phyloP scores from a whole-genome alignment of 1,140 invertebrate genomes.

The Caenorhabditis inopinata region DNA sequence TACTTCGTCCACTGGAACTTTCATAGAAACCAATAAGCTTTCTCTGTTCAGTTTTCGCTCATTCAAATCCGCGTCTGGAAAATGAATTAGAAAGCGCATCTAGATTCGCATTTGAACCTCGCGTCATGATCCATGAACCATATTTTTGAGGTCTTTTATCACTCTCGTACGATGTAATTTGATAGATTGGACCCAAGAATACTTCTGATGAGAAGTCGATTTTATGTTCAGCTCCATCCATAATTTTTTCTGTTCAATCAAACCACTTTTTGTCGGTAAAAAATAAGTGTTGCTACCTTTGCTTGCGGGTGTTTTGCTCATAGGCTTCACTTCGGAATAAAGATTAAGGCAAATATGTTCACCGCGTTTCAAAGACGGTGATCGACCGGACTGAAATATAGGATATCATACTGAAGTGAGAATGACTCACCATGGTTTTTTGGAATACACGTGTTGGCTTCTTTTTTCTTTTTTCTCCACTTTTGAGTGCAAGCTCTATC shows the following conservation, averaged over 20 bases:
- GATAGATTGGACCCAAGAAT: slow-evolving; percentile 31
- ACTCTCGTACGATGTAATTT: not conserved
- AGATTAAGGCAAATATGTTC: slow-evolving; percentile 16
- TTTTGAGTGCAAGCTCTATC: slow-evolving; percentile 4
- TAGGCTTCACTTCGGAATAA: not conserved
- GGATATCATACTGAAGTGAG: no score
- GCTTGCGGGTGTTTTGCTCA: not conserved
- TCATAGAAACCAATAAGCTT: slow-evolving; percentile 9
- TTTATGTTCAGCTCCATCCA: not conserved
- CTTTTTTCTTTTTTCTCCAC: not conserved
- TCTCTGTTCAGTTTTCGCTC: slow-evolving; percentile 14
- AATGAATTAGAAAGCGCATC: not conserved
- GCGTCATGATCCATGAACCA: slow-evolving; percentile 23
- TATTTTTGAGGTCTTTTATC: slow-evolving; percentile 11
- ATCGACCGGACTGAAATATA: not conserved
- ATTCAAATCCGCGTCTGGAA: slow-evolving; percentile 14
- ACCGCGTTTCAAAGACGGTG: not conserved
- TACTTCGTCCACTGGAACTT: slow-evolving; percentile 43
- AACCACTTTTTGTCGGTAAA: not conserved
- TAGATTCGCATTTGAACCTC: not conserved
- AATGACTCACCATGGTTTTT: not conserved
- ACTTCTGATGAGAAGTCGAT: slow-evolving; percentile 14
- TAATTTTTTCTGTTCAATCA: not conserved
- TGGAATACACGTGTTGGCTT: not conserved
- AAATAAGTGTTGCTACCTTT: not conserved